Percentiles rank a stretch among this genome's conserved stretches.
Conservation (phyloP, 2,113 vertebrate genomes). For the Etheostoma spectabile region DNA sequence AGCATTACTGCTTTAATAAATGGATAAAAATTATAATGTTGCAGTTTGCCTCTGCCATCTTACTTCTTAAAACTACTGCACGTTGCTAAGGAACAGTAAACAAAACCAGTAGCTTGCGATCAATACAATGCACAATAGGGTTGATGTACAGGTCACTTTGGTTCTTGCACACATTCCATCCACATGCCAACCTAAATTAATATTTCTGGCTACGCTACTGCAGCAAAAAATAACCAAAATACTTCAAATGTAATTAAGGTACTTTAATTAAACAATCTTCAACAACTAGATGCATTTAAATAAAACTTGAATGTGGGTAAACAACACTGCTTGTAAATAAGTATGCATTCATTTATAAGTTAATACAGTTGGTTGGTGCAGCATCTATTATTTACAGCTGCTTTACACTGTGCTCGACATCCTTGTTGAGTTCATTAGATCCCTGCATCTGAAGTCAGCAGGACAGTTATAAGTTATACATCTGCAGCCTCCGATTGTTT, state of each 20-base stretch:
- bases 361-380: not conserved
- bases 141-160: not conserved
- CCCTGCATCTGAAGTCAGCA: slow-evolving; percentile 26
- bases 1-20: not conserved
- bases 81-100: not conserved
- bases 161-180: not conserved
- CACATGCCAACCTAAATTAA: not conserved
- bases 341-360: not conserved
- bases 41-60: not conserved
- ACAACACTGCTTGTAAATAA: not conserved
- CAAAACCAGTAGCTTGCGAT: not conserved
- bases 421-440: slow-evolving; percentile 26
- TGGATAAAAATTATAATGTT: not conserved
- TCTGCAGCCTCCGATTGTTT: slow-evolving; percentile 26
- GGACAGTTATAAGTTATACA: slow-evolving; percentile 29
- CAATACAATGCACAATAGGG: not conserved
- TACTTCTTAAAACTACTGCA: not conserved
- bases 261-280: not conserved
- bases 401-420: slow-evolving; percentile 14
- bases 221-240: not conserved
- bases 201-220: not conserved
- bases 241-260: not conserved
- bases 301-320: not conserved
- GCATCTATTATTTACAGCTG: not conserved
- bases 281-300: not conserved